phyloP scores from a whole-genome alignment of 2,888 invertebrate genomes.

The Melanargia galathea region DNA sequence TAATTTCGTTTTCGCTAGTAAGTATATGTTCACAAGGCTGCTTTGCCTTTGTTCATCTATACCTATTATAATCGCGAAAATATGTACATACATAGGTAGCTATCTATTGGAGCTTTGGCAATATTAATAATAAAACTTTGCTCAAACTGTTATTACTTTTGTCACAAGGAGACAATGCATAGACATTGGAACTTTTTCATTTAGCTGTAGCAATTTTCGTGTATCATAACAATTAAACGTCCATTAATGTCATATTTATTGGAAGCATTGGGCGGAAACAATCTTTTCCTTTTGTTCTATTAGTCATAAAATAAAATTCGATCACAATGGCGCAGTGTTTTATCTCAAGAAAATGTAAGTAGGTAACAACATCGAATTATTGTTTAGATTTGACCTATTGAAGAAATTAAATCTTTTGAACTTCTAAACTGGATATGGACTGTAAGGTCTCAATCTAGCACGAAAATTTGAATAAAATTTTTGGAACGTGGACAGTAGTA shows the following conservation, averaged over 20 bases:
- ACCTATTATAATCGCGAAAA: too few species aligned
- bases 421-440: too few species aligned
- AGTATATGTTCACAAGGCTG: background rate
- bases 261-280: background rate
- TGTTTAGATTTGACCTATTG: too few species aligned
- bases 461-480: too few species aligned
- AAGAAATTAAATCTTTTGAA: too few species aligned
- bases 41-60: slow-evolving; percentile 6
- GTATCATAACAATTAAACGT: slow-evolving; percentile 8
- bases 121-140: slow-evolving; percentile 11
- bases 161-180: slow-evolving; percentile 13
- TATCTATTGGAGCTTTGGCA: background rate
- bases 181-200: slow-evolving; percentile 18
- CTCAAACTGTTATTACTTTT: slow-evolving; percentile 11
- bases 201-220: slow-evolving; percentile 13
- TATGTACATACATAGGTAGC: background rate
- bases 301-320: background rate
- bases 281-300: background rate
- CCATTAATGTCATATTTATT: slow-evolving; percentile 17
- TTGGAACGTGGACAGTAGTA: too few species aligned
- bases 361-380: too few species aligned
- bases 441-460: too few species aligned
- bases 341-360: too few species aligned
- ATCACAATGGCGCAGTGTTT: background rate
- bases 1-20: slow-evolving; percentile 6